These are phyloP conservation scores for Trididemnum miniatum DNA, from an alignment of 23 tunicate genomes.

Conservation along the genomic window DNA sequence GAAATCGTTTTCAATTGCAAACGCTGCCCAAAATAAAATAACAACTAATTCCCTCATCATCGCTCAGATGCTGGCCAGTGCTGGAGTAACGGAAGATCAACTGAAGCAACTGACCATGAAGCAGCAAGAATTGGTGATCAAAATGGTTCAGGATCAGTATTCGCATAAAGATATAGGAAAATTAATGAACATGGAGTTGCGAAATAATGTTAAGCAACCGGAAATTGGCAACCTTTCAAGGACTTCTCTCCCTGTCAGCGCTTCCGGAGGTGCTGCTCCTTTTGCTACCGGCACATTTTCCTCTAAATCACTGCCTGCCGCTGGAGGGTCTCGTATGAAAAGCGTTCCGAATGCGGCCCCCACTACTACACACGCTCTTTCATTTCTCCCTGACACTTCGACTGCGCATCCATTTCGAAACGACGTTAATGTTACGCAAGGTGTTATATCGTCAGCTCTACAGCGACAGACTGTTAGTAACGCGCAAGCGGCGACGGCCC, in stretches of 20 bases:
- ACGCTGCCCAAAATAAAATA: conserved; percentile 9
- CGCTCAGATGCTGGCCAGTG: conserved; percentile 67
- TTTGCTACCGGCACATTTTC: not conserved
- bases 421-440: not conserved
- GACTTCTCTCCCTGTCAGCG: not conserved
- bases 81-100: conserved; percentile 78
- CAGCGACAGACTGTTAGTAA: not conserved
- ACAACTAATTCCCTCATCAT: conserved; percentile 32
- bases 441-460: not conserved
- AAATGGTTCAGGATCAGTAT: conserved; percentile 67
- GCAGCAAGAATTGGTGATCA: conserved; percentile 70
- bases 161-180: conserved; percentile 50
- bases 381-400: conserved; percentile 6
- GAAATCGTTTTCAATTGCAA: not conserved
- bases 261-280: not conserved
- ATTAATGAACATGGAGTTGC: conserved; percentile 17
- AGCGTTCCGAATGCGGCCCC: not conserved
- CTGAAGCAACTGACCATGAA: conserved; percentile 69
- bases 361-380: not conserved
- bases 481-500: conserved; percentile 16
- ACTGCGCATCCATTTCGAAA: not conserved
- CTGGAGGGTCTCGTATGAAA: not conserved
- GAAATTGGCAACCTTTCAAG: not conserved
- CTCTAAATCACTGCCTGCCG: not conserved
- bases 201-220: conserved; percentile 12